phyloP scores from a whole-genome alignment of 1,140 invertebrate species.

The Zaprionus camerounensis region DNA sequence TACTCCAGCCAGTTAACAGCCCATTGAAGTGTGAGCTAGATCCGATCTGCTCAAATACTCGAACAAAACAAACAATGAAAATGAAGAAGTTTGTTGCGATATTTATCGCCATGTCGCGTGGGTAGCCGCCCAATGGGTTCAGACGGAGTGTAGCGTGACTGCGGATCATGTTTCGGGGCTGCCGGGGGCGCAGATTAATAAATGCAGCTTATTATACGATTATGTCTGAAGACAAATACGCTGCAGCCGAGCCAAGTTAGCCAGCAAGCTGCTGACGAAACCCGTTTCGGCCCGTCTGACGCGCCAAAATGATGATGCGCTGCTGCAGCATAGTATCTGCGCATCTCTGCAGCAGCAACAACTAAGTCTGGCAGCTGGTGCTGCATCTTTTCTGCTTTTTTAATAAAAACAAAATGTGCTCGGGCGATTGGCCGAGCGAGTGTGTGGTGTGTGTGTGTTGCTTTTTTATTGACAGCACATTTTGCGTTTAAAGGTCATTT shows the following conservation, averaged over 20 bases:
- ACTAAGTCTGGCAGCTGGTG: slow-evolving; percentile 16
- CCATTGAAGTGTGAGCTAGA: slow-evolving; percentile 31
- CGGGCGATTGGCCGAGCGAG: slow-evolving; percentile 30
- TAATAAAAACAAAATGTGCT: slow-evolving; percentile 49
- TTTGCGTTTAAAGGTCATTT: slow-evolving; percentile 81
- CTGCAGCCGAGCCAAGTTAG: slow-evolving; percentile 8
- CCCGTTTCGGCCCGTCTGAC: slow-evolving; percentile 25
- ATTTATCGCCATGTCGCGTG: slow-evolving; percentile 31
- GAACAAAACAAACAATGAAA: not conserved
- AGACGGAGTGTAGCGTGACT: slow-evolving; percentile 31
- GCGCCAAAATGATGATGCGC: slow-evolving; percentile 46
- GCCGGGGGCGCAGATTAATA: slow-evolving; percentile 38
- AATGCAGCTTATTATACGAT: slow-evolving; percentile 41
- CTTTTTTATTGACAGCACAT: slow-evolving; percentile 50
- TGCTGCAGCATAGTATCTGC: slow-evolving; percentile 25
- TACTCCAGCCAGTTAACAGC: slow-evolving; percentile 36
- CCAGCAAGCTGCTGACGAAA: slow-evolving; percentile 13
- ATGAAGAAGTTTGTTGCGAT: slow-evolving; percentile 12
- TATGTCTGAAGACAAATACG: slow-evolving; percentile 23
- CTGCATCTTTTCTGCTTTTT: slow-evolving; percentile 35
- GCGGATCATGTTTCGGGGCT: slow-evolving; percentile 43
- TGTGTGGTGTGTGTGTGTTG: slow-evolving; percentile 14
- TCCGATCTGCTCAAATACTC: slow-evolving; percentile 1
- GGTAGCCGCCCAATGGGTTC: slow-evolving; percentile 31
- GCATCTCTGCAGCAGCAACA: slow-evolving; percentile 5